Evolutionary conservation across 2,113 vertebrate genomes (phyloP), one percentile per base, ranked within the genome.

Genomic region (Turdus rufiventris): DNA sequence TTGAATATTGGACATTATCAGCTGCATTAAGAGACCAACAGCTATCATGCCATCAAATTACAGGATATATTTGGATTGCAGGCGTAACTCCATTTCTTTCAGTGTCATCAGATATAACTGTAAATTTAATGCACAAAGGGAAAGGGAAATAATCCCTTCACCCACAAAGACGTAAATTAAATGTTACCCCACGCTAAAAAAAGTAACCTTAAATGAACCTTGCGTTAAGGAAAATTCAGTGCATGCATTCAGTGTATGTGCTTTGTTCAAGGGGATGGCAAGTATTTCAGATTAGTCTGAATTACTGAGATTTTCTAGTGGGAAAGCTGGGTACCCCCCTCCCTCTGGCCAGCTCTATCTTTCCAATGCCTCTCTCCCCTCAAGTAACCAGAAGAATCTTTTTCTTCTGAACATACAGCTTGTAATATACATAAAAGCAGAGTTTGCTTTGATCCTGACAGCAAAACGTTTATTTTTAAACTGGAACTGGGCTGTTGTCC

Each of bases 401-500:
- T 94, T 81, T 93, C 94, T 96, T 94, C 54, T 83, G 95, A 93
- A 94, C 62, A 11, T 92, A 75, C 53, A 96, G 89, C 94, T 97
- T 97, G 97, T 97, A 97, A 96, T 97, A 96, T 97, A 96, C 79
- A 96, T 97, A 95, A 96, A 97, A 98, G 96, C 95, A 96, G 97
- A 94, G 91, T 97, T 97, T 97, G 97, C 97, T 98, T 98, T 98
- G 98, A 98, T 98, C 97, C 93, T 97, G 97, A 96, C 97, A 97
- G 97, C 65, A 54, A 98, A 97, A 98, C 58, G 88, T 98, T 98
- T 98, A 98, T 98, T 98, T 98, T 98, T 98, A 98, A 97, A 97
- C 97, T 94, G 66, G 20, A 96, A 75, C 97, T 96, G 97, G 98
- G 98, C 98, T 96, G 92, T 85, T 86, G 91, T 98, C 97, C 98